A percentile compares a stretch with the other conserved stretches of the same genome.
Evolutionary conservation across 2,888 invertebrate species (phyloP).

Genomic region (Chrysomela aeneicollis): DNA sequence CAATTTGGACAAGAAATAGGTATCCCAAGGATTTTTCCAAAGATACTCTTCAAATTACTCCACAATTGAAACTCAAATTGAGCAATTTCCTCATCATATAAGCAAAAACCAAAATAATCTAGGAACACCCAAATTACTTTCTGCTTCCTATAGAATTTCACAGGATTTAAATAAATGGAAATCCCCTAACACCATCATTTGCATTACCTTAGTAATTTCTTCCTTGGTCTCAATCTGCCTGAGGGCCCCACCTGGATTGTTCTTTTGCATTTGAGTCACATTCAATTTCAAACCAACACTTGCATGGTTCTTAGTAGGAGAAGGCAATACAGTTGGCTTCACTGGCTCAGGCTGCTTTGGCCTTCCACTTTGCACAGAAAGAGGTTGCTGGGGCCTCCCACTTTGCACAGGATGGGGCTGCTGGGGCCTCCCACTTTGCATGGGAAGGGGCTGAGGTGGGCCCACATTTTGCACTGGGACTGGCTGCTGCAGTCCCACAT

Average conservation of each 20-base stretch:
- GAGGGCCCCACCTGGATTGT: neutral
- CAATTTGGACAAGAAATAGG: no score
- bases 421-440: neutral
- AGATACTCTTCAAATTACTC: neutral
- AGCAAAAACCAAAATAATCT: no score
- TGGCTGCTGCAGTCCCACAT: neutral
- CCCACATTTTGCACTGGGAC: neutral
- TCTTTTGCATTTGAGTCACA: neutral
- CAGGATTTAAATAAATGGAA: no score
- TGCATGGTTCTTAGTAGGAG: neutral
- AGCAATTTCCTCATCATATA: no score
- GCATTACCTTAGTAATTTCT: slow-evolving; percentile 44
- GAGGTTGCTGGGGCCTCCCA: neutral
- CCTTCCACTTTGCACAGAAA: slow-evolving; percentile 6
- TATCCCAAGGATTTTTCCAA: neutral
- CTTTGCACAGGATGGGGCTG: neutral
- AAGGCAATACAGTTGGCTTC: no score
- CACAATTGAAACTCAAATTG: no score
- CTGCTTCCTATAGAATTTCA: no score
- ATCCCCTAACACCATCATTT: neutral
- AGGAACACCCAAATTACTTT: no score
- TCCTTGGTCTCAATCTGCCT: slow-evolving; percentile 32
- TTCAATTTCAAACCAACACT: neutral
- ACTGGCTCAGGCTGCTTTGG: no score
- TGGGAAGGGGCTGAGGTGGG: neutral